phyloP scores from a whole-genome alignment of 2,888 invertebrate genomes.

The Pheosia gnoma region DNA sequence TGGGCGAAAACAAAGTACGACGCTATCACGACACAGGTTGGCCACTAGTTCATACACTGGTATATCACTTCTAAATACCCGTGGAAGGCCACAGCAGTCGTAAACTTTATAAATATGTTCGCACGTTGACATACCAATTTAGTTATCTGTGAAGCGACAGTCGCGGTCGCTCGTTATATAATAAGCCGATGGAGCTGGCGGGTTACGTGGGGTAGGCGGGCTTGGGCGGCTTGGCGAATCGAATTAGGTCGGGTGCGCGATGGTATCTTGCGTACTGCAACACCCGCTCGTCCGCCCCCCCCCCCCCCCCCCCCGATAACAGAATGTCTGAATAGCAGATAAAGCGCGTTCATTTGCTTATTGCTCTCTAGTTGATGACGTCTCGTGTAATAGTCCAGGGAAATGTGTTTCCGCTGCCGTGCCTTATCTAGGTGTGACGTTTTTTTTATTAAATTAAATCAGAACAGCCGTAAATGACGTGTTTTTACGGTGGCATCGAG shows the following conservation, averaged over 20 bases:
- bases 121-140: slow-evolving; percentile 27
- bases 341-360: slow-evolving; percentile 71
- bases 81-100: slow-evolving; percentile 12
- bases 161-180: slow-evolving; percentile 24
- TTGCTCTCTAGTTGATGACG: slow-evolving; percentile 66
- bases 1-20: slow-evolving; percentile 38
- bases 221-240: slow-evolving; percentile 60
- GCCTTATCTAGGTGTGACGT: slow-evolving; percentile 59
- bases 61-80: slow-evolving; percentile 14
- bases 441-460: slow-evolving; percentile 56
- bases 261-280: slow-evolving; percentile 68
- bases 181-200: slow-evolving; percentile 37
- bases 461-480: slow-evolving; percentile 43
- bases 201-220: slow-evolving; percentile 37
- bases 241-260: slow-evolving; percentile 76
- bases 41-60: slow-evolving; percentile 22
- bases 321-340: slow-evolving; percentile 65
- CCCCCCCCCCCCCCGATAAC: slow-evolving; percentile 62
- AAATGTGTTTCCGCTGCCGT: slow-evolving; percentile 65
- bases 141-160: slow-evolving; percentile 15
- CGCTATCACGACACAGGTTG: slow-evolving; percentile 32
- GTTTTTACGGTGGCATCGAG: slow-evolving; percentile 33
- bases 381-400: slow-evolving; percentile 58
- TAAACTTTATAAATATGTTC: slow-evolving; percentile 20
- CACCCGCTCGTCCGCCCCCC: slow-evolving; percentile 52